Evolutionary conservation across 1,140 invertebrate genomes (phyloP), one percentile per base, ranked within the genome.

Genomic region (Nymphalis io): DNA sequence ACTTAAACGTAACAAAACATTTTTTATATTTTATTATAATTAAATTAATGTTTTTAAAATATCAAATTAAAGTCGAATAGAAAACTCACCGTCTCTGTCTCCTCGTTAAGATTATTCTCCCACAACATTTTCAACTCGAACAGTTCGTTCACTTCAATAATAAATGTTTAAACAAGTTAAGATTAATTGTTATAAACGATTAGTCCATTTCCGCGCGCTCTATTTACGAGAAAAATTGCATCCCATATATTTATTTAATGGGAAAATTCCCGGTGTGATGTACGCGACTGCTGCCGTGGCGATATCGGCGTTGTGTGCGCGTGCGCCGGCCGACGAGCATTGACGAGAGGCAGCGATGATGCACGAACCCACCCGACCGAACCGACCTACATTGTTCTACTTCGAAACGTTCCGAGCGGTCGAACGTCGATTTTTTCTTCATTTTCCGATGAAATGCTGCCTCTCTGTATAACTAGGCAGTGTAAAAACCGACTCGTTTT

Each of bases 381-480:
- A 63, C 77, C 87, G 87, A 89, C 88, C 88, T 83, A 90, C 87
- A 85, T 90, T 74, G 81, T 71, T 79, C 77, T 80, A 83, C 84
- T 83, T 84, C 79, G 82, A 82, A 85, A 81, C 81, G 82, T 78
- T 81, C 69, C 73, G 73, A 79, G 85, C 77, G 85, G 83, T 81
- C 82, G 79, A 81, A 71, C 79, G 70, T 73, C 60, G 76, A 78
- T 88, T 89, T 89, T 88, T 88, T 86, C 79, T 77, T 68, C 82
- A 88, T 88, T 90, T 90, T 90, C 87, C 88, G 82, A 86, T 89
- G 85, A 88, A 90, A 86, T 84, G 80, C 80, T 81, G 80, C 77
- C 76, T 81, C 77, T 78, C 74, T 81, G 75, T 74, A 78, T 74
- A 77, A 69, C 76, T 69, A 76, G 74, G 72, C 73, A 70, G 51